A percentile compares a stretch with the other conserved stretches of the same genome.
phyloP scores from a whole-genome alignment of 2,888 invertebrate genomes.

The Hartigia nigra region DNA sequence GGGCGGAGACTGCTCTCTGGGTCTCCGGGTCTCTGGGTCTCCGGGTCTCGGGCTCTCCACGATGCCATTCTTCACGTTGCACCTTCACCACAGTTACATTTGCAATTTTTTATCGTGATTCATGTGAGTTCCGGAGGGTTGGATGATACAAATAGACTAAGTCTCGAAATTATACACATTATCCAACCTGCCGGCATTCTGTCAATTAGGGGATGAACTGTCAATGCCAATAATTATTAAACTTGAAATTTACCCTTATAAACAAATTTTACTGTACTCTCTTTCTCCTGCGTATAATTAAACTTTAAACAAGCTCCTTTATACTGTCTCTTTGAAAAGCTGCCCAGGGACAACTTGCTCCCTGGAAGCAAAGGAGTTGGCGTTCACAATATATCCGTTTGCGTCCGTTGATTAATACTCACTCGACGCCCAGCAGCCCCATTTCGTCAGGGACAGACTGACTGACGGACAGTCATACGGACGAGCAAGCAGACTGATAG shows the following conservation, averaged over 20 bases:
- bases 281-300: not conserved
- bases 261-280: conserved; percentile 6
- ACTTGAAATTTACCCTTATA: not conserved
- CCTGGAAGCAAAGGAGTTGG: not conserved
- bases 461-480: not conserved
- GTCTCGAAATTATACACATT: not conserved
- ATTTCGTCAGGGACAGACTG: not conserved
- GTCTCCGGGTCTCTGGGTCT: not conserved
- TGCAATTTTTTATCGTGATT: not conserved
- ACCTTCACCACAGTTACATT: not conserved
- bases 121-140: not conserved
- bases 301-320: not conserved
- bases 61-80: not conserved
- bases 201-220: not conserved
- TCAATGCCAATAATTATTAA: not conserved
- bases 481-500: not conserved
- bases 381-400: not conserved
- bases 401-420: not conserved
- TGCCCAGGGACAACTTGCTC: not conserved
- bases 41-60: not conserved
- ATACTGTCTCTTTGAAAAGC: not conserved
- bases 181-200: not conserved
- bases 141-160: not conserved
- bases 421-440: not conserved
- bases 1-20: not conserved